Base-by-base conservation (phyloP, 2,113 vertebrate genomes). In the Pipra filicauda region DNA sequence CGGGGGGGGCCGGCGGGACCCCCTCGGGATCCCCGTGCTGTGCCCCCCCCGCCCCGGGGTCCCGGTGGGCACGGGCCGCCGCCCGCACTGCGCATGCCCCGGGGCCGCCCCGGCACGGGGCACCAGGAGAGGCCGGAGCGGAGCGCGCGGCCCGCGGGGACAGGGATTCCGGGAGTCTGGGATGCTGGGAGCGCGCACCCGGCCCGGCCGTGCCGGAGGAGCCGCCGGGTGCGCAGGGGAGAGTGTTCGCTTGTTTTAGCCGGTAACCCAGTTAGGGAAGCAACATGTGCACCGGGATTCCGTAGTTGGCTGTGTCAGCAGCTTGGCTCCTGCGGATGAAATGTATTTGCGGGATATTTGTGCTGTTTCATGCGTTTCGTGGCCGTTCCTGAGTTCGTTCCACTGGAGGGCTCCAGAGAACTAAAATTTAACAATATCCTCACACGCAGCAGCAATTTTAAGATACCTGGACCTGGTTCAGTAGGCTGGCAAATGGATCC, bases 241-340 rank as follows among this genome's bases (percentile, higher is more conserved):
- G 22, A 6, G 19, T 0, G 3, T 4, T 14, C 1, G 0, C 54
- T 24, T 5, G 5, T 0, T 4, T 8, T 6, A 21, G 54, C 21
- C 57, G 3, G 41, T 35, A 65, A 9, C 57, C 52, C 2, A 0
- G 76, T 23, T 39, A 35, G 74, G 62, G 20, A 7, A 49, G 66
- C 78, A 5, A 3, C 54, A 8, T n/a, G 62, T 61, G 65, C 41
- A 0, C 41, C 33, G 4, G 66, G 54, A 5, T 19, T 61, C 5
- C 28, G 49, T 7, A 7, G 49, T 2, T 26, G 85, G 17, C 71
- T 4, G 21, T 71, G 70, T 46, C 78, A 48, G 0, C 74, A 48
- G 55, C 74, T 46, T 4, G 62, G 43, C 24, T 43, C 0, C 37
- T 26, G 74, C 85, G 7, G 74, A 2, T 22, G 4, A 17, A 66